Evolutionary conservation across 2,888 invertebrate species (phyloP).

Genomic region (Dynastes tityus): DNA sequence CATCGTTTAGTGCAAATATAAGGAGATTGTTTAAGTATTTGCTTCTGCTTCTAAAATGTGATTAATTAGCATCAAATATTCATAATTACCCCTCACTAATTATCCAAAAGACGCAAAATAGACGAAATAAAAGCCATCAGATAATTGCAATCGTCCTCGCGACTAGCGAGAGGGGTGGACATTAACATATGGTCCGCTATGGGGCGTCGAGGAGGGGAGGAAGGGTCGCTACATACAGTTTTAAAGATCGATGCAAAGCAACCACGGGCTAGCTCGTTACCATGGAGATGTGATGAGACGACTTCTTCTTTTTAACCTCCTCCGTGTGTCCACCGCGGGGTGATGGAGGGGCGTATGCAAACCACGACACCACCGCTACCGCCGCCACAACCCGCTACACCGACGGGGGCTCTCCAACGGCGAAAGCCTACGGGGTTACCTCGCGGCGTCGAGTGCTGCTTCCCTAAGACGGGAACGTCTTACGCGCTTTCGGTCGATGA

Average conservation of each 20-base stretch:
- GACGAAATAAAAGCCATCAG: background rate
- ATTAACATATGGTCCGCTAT: slow-evolving; percentile 58
- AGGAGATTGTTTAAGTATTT: background rate
- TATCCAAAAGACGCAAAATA: background rate
- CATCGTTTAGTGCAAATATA: too few species aligned
- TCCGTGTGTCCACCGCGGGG: slow-evolving; percentile 68
- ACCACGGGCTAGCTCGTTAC: slow-evolving; percentile 72
- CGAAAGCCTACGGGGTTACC: slow-evolving; percentile 42
- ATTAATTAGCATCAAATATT: background rate
- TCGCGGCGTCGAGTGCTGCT: slow-evolving; percentile 31
- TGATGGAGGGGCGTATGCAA: slow-evolving; percentile 61
- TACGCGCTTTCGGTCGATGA: slow-evolving; percentile 31
- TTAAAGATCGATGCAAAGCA: slow-evolving; percentile 73
- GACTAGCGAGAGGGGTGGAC: slow-evolving; percentile 32
- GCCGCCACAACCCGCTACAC: slow-evolving; percentile 57
- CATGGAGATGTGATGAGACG: slow-evolving; percentile 72
- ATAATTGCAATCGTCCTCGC: slow-evolving; percentile 12
- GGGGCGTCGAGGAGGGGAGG: slow-evolving; percentile 59
- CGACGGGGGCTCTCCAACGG: slow-evolving; percentile 42
- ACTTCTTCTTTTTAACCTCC: slow-evolving; percentile 72
- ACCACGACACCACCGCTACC: slow-evolving; percentile 63
- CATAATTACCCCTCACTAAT: background rate
- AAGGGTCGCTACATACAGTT: slow-evolving; percentile 66
- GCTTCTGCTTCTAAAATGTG: background rate
- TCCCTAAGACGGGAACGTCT: slow-evolving; percentile 29